Evolutionary conservation across 2,888 invertebrate species (phyloP), one percentile per base, ranked within the genome.

Genomic region (Phaonia tiefii): DNA sequence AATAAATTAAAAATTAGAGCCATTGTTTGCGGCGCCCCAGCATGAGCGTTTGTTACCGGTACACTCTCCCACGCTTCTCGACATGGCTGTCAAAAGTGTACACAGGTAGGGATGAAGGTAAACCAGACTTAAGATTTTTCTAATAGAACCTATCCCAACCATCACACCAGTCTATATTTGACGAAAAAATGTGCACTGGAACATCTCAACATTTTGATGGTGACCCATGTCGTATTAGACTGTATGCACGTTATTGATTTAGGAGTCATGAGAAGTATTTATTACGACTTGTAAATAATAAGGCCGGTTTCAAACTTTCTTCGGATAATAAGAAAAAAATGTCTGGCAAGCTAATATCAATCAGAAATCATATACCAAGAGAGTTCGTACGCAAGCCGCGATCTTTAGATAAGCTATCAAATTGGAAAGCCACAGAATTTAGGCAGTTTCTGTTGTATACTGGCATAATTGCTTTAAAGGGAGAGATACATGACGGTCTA

Each of bases 21-120:
- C 1, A 49, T 83, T 31, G 75, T 84, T 39, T 83, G 80, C 70
- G 83, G 83, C 56, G 81, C 60, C 80, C 76, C 73, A 8, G 80
- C 74, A 13, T 73, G 49, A 42, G 44, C 76, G 22, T 79, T 82
- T 67, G 58, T 84, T 10, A 80, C 77, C 65, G 80, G 75, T 2
- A 54, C 54, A 13, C 54, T 20, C 10, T 54, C 54, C 10, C 54
- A 54, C 20, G n/a, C 26, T 25, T 54, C 25, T 1, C 11, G 25
- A 11, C 54, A 25, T 54, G 22, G 54, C n/a, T 54, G 54, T n/a
- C 4, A 8, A 11, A 54, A 54, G 25, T 25, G 54, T n/a, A 54
- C 20, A 7, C 54, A 54, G 25, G 54, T n/a, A n/a, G n/a, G n/a
- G n/a, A n/a, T n/a, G n/a, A n/a, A n/a, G n/a, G n/a, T n/a, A n/a